phyloP scores from a whole-genome alignment of 1,140 invertebrate genomes.

The Polyergus mexicanus region DNA sequence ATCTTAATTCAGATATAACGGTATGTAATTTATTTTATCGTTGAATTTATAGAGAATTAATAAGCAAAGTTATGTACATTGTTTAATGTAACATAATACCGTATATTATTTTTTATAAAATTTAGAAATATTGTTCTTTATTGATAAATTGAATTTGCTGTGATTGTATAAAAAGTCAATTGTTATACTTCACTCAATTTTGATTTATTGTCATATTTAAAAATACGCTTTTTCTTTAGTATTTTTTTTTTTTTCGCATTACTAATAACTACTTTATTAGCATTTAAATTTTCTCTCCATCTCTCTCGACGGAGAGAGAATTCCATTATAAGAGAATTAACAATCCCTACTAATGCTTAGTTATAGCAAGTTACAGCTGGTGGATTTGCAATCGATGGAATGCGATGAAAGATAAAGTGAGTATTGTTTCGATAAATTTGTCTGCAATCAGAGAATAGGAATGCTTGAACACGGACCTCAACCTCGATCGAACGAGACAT shows the following conservation, averaged over 20 bases:
- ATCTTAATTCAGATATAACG: too few species aligned
- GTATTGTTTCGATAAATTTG: conserved; percentile 60
- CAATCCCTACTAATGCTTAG: background rate
- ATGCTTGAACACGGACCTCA: background rate
- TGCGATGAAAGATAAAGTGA: conserved; percentile 25
- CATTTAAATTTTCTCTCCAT: background rate
- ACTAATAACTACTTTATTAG: background rate
- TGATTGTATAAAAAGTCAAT: too few species aligned
- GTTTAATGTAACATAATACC: too few species aligned
- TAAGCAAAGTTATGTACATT: too few species aligned
- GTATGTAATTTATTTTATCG: too few species aligned
- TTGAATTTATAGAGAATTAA: too few species aligned
- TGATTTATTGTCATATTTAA: background rate
- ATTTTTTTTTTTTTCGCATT: too few species aligned
- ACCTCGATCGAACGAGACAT: conserved; percentile 32
- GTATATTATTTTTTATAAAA: too few species aligned
- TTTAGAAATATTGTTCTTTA: too few species aligned
- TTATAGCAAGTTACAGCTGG: background rate
- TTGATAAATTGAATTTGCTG: too few species aligned
- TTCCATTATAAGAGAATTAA: conserved; percentile 14
- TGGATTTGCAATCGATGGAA: conserved; percentile 29
- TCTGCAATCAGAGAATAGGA: conserved; percentile 42
- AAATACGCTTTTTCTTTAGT: background rate
- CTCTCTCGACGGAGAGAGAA: background rate
- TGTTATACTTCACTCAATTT: too few species aligned